Evolutionary conservation across 2,888 invertebrate species (phyloP).

Genomic region (Copidosoma aretas): DNA sequence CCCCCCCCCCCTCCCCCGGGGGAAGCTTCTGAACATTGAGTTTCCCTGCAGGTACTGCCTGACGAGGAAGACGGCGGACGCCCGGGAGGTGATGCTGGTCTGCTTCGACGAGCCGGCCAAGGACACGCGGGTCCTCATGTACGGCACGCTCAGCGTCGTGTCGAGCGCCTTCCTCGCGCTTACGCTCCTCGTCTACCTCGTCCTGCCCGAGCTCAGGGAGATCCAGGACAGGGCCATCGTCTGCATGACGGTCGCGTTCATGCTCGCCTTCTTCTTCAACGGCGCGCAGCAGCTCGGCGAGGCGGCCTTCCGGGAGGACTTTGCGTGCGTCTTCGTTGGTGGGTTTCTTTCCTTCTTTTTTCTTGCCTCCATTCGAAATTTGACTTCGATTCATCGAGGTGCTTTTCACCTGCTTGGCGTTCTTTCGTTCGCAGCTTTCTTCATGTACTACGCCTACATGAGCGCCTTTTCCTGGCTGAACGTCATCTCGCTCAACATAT

Average conservation of each 20-base stretch:
- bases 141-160: constrained; percentile 57
- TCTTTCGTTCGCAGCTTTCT: constrained; percentile 63
- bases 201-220: constrained; percentile 70
- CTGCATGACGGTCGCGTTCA: constrained; percentile 68
- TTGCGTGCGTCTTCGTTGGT: constrained; percentile 22
- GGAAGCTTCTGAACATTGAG: neutral
- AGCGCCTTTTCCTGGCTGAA: constrained; percentile 78
- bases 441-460: constrained; percentile 70
- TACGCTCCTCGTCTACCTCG: constrained; percentile 69
- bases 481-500: constrained; percentile 73
- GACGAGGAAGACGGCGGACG: constrained; percentile 33
- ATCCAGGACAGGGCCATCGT: constrained; percentile 73
- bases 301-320: constrained; percentile 52
- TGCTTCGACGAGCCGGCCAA: constrained; percentile 51
- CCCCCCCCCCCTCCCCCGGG: neutral
- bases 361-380: neutral
- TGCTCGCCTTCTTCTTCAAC: constrained; percentile 67
- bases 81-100: constrained; percentile 51
- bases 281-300: constrained; percentile 67
- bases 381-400: too few species aligned
- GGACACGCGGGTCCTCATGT: constrained; percentile 44
- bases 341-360: neutral
- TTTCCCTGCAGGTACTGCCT: constrained; percentile 57
- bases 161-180: constrained; percentile 68
- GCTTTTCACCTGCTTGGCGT: too few species aligned